Evolutionary conservation across 1,140 invertebrate species (phyloP), one percentile per base, ranked within the genome.

Genomic region (Antheraea pernyi): DNA sequence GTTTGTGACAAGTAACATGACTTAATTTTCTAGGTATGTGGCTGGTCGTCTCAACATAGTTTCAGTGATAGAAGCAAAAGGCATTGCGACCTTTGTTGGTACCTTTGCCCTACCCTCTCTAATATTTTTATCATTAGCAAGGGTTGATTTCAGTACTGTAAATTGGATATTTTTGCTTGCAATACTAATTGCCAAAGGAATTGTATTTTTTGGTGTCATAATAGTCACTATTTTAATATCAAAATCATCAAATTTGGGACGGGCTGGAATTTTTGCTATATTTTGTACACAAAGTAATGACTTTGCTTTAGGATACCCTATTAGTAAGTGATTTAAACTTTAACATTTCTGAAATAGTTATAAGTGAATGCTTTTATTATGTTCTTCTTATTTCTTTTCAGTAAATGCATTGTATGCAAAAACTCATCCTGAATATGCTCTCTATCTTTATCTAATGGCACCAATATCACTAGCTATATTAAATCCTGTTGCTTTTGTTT

Each of bases 281-380:
- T 99, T 99, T 89, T 97, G 96, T 62, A 99, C 98, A 0, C 98
- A 99, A 85, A 98, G 97, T 85, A 99, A 99, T 94, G 98, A 99
- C 92, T 99, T 99, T 94, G 98, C 98, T 62, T 95, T 99, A 77
- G 98, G 98, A 70, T 99, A 97, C 93, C 98, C 98, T 5, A 98
- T 99, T 82, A 95, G 97, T 98, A 94, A 96, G 95, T 94, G 73
- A 64, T 10, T 19, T 67, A 61, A 59, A 19, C 65, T 42, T 10
- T 22, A 60, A 59, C 18, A 39, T 60, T 37, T 36, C 10, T 16
- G 16, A 0, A 53, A 13, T 53, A 19, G 7, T 16, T 59, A 37
- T 59, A 16, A 19, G 19, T 46, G 2, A 61, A 71, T 73, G 63
- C 18, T 64, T 65, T 65, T 68, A 61, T 13, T 30, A 10, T 16